Evolutionary conservation across 2,113 vertebrate genomes (phyloP).

Genomic region (Grammomys surdaster): DNA sequence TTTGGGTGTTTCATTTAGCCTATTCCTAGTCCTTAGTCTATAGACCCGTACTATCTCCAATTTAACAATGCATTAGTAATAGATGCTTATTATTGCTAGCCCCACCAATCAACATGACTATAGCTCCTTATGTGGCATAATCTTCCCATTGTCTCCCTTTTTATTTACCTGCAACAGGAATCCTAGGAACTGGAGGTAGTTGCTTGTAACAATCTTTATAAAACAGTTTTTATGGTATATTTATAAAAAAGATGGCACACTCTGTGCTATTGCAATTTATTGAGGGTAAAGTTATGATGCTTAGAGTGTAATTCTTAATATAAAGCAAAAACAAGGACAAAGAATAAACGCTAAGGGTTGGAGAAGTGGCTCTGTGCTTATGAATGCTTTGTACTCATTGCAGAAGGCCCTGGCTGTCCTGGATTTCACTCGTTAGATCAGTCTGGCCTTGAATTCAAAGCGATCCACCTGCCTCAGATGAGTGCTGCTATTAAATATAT

Average conservation of each 20-base stretch:
- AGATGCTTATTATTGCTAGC: constrained; percentile 66
- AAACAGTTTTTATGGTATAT: background rate
- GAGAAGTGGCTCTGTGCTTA: background rate
- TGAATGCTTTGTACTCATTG: background rate
- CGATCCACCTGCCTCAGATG: background rate
- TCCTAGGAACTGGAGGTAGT: background rate
- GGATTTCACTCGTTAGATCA: background rate
- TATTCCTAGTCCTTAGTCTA: background rate
- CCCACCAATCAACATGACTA: constrained; percentile 57
- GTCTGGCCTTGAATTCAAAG: background rate
- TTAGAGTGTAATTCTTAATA: constrained; percentile 10
- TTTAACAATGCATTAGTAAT: constrained; percentile 68
- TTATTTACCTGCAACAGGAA: constrained; percentile 56
- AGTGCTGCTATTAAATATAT: background rate
- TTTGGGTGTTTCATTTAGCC: constrained; percentile 64
- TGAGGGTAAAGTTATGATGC: constrained; percentile 11
- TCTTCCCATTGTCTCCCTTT: constrained; percentile 65
- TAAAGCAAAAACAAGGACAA: background rate
- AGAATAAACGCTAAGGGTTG: background rate
- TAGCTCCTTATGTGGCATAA: constrained; percentile 52
- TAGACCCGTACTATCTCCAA: constrained; percentile 28
- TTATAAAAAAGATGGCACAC: constrained; percentile 18
- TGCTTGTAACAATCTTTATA: constrained; percentile 51
- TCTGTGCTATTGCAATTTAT: constrained; percentile 29
- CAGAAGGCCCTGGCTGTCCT: background rate